Evolutionary conservation across 2,888 invertebrate genomes (phyloP).

Genomic region (Uloborus plumipes): DNA sequence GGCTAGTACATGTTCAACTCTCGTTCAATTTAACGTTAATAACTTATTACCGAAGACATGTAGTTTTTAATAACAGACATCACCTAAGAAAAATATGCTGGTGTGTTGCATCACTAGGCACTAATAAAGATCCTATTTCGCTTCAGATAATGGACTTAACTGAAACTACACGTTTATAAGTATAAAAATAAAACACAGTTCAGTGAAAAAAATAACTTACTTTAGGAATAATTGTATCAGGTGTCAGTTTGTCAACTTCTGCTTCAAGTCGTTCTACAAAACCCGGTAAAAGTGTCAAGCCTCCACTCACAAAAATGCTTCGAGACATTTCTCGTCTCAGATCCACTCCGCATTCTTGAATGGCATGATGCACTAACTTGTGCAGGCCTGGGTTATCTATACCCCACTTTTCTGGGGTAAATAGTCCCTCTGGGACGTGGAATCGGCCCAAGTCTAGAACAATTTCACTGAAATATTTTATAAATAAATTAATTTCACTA

Average conservation of each 20-base stretch:
- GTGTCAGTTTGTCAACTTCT: conserved; percentile 75
- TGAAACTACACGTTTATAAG: too few relatives aligned
- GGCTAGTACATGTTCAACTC: too few relatives aligned
- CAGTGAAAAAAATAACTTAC: conserved; percentile 68
- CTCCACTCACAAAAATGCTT: conserved; percentile 76
- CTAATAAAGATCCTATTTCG: too few relatives aligned
- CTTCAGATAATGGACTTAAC: too few relatives aligned
- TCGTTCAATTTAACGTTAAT: too few relatives aligned
- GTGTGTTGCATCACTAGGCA: not conserved
- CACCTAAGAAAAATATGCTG: not conserved
- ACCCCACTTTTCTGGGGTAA: conserved; percentile 75
- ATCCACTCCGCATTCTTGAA: conserved; percentile 76
- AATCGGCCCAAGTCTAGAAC: conserved; percentile 72
- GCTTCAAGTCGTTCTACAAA: conserved; percentile 75
- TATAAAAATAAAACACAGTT: not conserved
- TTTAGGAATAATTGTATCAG: conserved; percentile 74
- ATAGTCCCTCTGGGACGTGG: conserved; percentile 74
- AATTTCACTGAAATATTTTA: conserved; percentile 48
- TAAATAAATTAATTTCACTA: too few relatives aligned
- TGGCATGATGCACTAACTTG: conserved; percentile 75
- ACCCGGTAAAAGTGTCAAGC: conserved; percentile 75
- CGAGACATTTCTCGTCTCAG: conserved; percentile 75
- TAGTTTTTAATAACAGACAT: too few relatives aligned
- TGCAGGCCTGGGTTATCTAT: conserved; percentile 75
- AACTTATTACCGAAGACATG: too few relatives aligned